Evolutionary conservation across 2,888 invertebrate species (phyloP).

Genomic region (Conchocele bisecta): DNA sequence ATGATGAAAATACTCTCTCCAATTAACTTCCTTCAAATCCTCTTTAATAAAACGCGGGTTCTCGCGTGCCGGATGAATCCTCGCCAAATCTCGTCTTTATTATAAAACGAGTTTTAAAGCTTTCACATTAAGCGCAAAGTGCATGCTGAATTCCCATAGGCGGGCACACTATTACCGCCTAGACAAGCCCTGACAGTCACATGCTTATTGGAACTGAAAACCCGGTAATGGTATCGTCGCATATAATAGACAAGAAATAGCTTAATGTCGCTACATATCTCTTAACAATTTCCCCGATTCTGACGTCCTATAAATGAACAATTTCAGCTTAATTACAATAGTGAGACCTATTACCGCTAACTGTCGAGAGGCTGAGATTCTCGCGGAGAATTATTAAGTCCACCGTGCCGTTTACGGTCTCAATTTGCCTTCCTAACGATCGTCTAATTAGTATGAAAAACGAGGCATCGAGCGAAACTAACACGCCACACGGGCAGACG

Average conservation of each 20-base stretch:
- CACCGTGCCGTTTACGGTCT: too few species aligned
- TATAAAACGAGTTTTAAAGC: slow-evolving; percentile 55
- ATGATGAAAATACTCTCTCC: too few species aligned
- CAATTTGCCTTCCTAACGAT: too few species aligned
- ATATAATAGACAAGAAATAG: slow-evolving; percentile 57
- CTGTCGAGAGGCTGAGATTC: too few species aligned
- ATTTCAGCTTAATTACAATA: slow-evolving; percentile 55
- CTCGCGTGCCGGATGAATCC: slow-evolving; percentile 49
- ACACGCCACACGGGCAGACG: too few species aligned
- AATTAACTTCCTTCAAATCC: too few species aligned
- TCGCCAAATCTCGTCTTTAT: slow-evolving; percentile 54
- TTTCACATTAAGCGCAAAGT: slow-evolving; percentile 52
- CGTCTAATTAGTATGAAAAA: too few species aligned
- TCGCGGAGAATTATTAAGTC: too few species aligned
- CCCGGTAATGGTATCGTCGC: slow-evolving; percentile 40
- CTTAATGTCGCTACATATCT: slow-evolving; percentile 58
- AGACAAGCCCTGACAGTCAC: slow-evolving; percentile 47
- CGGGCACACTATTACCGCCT: slow-evolving; percentile 40
- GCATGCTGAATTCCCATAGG: slow-evolving; percentile 44
- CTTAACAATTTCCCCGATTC: slow-evolving; percentile 52
- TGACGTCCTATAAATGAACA: slow-evolving; percentile 61
- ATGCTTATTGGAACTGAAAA: slow-evolving; percentile 59
- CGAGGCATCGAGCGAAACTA: too few species aligned
- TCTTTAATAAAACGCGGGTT: too few species aligned
- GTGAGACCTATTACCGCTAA: slow-evolving; percentile 55